Conservation (phyloP, 2,888 invertebrate species). For the Acronicta aceris region DNA sequence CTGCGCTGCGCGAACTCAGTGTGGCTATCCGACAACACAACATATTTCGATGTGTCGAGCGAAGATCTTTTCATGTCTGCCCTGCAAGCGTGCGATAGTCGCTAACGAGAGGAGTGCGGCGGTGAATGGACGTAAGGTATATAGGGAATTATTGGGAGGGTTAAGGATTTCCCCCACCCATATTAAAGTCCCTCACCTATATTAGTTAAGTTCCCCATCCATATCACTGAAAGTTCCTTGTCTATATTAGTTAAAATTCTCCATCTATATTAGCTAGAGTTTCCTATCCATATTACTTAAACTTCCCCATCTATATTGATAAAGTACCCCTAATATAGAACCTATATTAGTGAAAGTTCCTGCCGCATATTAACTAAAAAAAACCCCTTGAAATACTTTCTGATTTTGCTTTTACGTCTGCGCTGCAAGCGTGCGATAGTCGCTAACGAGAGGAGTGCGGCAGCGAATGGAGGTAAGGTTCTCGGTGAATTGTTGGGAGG, state of each 20-base stretch:
- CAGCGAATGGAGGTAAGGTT: not conserved
- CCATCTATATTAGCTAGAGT: too few species aligned
- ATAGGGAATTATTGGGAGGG: not conserved
- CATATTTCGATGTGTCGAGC: conserved; percentile 3
- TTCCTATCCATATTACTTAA: too few species aligned
- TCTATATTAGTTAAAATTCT: too few species aligned
- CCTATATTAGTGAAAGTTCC: too few species aligned
- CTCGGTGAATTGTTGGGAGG: not conserved
- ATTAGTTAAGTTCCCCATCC: too few species aligned
- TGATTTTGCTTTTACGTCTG: not conserved
- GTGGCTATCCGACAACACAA: not conserved
- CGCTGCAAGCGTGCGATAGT: conserved; percentile 4
- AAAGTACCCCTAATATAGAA: too few species aligned
- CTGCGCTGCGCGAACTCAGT: not conserved
- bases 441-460: not conserved
- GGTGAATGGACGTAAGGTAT: not conserved
- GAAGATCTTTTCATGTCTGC: not conserved
- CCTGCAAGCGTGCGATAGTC: conserved; percentile 6
- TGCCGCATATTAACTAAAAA: too few species aligned
- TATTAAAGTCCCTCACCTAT: too few species aligned
- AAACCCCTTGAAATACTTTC: too few species aligned
- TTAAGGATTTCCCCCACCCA: too few species aligned
- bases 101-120: not conserved
- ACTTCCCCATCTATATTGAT: too few species aligned
- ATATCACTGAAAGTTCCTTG: too few species aligned